These are phyloP conservation scores for Metridium senile DNA, from an alignment of 92 coral and sea anemone genomes.

Conservation along the genomic window DNA sequence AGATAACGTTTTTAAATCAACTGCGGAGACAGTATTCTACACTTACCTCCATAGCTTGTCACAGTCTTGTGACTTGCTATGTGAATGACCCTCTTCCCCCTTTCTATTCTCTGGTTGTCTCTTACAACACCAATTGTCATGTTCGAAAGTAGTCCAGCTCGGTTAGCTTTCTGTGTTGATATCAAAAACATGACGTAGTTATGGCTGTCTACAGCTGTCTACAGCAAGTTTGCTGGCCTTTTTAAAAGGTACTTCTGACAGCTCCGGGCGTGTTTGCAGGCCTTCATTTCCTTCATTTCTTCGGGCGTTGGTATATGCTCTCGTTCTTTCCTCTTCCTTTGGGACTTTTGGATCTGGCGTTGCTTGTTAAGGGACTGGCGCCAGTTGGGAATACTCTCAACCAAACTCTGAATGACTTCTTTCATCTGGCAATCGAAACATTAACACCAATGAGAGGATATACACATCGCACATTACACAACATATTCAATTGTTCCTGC, in stretches of 20 bases:
- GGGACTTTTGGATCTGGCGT: not conserved
- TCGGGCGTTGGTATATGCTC: not conserved
- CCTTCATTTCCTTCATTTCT: not conserved
- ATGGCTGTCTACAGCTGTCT: not conserved
- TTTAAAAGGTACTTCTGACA: not conserved
- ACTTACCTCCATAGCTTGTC: conserved; percentile 1
- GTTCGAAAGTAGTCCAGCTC: conserved; percentile 1
- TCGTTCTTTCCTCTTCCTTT: not conserved
- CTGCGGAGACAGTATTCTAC: not conserved
- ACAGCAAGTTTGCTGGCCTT: too few species aligned
- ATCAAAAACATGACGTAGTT: not conserved
- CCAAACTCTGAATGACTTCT: not conserved
- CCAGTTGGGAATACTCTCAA: conserved; percentile 1
- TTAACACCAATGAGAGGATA: not conserved
- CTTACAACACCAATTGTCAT: not conserved
- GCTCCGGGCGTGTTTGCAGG: not conserved
- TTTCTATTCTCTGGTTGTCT: not conserved
- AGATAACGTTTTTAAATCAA: not conserved
- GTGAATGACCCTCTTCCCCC: not conserved
- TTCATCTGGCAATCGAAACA: not conserved
- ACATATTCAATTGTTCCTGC: not conserved
- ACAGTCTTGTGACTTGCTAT: not conserved
- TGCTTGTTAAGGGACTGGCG: not conserved
- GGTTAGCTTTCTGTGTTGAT: not conserved
- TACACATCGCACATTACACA: not conserved